These are phyloP conservation scores for Ahaetulla prasina DNA, from an alignment of 2,113 vertebrate species.

Conservation along the genomic window DNA sequence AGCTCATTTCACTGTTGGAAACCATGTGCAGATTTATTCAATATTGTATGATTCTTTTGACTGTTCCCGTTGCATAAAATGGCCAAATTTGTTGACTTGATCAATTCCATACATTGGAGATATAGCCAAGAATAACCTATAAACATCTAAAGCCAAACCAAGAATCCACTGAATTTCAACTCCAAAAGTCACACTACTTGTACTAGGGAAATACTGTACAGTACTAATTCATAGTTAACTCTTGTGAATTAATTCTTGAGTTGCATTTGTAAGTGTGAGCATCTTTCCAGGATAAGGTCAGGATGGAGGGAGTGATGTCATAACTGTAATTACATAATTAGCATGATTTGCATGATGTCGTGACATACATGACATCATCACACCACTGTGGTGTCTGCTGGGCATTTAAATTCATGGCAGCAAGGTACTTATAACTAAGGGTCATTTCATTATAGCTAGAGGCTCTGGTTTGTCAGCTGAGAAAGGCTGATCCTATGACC, in stretches of 20 bases:
- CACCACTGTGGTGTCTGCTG: background rate
- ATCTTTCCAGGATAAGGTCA: background rate
- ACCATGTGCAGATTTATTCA: background rate
- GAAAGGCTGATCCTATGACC: background rate
- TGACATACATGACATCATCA: background rate
- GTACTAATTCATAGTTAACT: background rate
- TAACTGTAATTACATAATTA: background rate
- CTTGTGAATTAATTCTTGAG: background rate
- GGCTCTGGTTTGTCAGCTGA: background rate
- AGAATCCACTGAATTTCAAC: background rate
- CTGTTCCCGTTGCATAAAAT: background rate
- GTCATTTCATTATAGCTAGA: background rate
- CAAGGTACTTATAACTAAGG: background rate
- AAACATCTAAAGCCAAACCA: background rate
- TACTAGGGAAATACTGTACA: background rate
- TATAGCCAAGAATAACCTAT: background rate
- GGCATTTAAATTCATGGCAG: background rate
- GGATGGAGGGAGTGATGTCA: background rate
- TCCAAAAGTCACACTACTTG: background rate
- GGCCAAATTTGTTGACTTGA: background rate
- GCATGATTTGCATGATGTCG: background rate
- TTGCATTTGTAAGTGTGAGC: background rate
- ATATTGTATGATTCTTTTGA: background rate
- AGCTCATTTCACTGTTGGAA: background rate
- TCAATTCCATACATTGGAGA: background rate